These are phyloP conservation scores for Macrotis lagotis DNA, from an alignment of 2,113 vertebrate species.

Conservation along the genomic window DNA sequence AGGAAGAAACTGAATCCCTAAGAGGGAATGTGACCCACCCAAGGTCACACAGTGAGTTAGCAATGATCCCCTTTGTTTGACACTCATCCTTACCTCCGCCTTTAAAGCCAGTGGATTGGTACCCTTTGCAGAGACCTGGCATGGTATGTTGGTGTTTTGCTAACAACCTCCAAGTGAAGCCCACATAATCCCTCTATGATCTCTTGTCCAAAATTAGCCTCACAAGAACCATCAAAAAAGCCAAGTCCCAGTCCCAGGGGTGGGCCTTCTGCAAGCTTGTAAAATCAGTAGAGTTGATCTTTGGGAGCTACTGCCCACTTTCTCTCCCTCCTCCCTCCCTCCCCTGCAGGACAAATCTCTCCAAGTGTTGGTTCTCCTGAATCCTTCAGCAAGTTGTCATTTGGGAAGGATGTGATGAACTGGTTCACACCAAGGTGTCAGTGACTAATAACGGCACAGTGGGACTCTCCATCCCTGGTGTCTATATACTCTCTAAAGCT, in stretches of 20 bases:
- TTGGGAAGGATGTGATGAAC: neutral
- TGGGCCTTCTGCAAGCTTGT: neutral
- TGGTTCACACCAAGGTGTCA: neutral
- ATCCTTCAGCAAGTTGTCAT: neutral
- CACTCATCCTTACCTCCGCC: neutral
- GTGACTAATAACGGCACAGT: neutral
- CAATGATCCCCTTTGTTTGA: neutral
- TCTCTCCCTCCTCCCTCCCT: neutral
- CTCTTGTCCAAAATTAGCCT: conserved; percentile 7
- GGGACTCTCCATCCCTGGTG: neutral
- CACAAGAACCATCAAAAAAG: neutral
- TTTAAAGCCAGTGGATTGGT: neutral
- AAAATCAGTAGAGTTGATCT: neutral
- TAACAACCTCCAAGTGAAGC: conserved; percentile 23
- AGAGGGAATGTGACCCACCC: neutral
- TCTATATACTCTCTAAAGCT: neutral
- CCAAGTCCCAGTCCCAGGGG: neutral
- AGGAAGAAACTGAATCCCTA: neutral
- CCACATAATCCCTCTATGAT: neutral
- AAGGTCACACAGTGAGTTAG: neutral
- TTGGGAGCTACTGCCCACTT: neutral
- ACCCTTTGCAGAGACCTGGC: neutral
- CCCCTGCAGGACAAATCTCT: neutral
- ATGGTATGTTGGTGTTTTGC: neutral
- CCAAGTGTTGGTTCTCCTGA: neutral